phyloP scores from a whole-genome alignment of 2,797 vertebrate genomes.

The Scleropages formosus region DNA sequence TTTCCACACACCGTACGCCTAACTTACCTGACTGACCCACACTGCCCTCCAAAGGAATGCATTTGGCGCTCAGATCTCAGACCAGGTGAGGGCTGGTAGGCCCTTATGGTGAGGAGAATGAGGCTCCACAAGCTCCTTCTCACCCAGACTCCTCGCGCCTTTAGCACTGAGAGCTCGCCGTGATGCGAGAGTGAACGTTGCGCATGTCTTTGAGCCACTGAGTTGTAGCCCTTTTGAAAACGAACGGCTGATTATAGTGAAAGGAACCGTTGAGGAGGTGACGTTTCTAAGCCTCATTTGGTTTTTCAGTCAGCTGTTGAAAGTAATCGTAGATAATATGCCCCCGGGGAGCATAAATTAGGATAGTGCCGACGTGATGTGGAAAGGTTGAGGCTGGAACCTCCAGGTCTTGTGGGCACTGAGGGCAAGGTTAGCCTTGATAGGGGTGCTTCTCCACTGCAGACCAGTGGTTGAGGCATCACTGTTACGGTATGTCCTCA shows the following conservation, averaged over 20 bases:
- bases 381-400: too few species aligned
- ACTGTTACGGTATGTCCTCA: not conserved
- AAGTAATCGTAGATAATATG: not conserved
- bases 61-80: not conserved
- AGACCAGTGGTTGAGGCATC: not conserved
- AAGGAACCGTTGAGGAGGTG: not conserved
- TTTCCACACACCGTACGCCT: not conserved
- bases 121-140: not conserved
- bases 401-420: too few species aligned
- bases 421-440: too few species aligned
- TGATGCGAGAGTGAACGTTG: not conserved
- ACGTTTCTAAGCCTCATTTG: not conserved
- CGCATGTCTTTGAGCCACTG: not conserved
- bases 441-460: too few species aligned
- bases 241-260: not conserved
- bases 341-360: too few species aligned
- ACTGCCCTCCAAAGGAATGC: not conserved
- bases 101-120: not conserved
- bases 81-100: not conserved
- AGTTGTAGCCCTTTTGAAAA: not conserved
- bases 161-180: not conserved
- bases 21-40: not conserved
- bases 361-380: too few species aligned
- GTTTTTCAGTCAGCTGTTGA: conserved; percentile 2
- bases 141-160: not conserved